Conservation (phyloP, 2,113 vertebrate genomes). For the Catagonus wagneri region DNA sequence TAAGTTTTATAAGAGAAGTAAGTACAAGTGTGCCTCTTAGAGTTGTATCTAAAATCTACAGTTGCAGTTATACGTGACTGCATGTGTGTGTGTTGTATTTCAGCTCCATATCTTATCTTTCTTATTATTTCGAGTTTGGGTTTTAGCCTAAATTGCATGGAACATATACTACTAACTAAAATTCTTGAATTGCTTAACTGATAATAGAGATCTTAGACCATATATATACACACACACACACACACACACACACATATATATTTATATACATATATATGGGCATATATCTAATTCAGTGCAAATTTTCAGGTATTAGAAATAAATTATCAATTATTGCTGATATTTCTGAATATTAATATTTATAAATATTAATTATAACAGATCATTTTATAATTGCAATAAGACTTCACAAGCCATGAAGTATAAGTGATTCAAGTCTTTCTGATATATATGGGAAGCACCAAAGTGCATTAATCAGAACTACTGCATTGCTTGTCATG, state of each 20-base stretch:
- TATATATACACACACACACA: background rate
- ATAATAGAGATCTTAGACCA: background rate
- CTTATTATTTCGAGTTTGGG: background rate
- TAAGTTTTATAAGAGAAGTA: background rate
- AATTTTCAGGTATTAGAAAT: background rate
- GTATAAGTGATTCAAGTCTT: constrained; percentile 13
- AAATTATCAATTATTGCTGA: background rate
- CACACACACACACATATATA: no score
- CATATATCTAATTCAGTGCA: background rate
- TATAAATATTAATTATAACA: constrained; percentile 34
- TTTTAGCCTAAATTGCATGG: background rate
- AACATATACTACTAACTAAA: background rate
- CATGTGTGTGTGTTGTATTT: background rate
- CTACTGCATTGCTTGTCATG: background rate
- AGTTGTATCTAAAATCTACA: background rate
- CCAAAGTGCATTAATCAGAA: constrained; percentile 36
- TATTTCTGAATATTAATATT: background rate
- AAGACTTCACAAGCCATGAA: background rate
- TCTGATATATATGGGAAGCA: background rate
- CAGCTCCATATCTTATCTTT: background rate
- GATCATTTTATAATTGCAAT: constrained; percentile 40
- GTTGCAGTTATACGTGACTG: background rate
- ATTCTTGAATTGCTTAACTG: background rate
- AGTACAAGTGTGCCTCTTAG: background rate
- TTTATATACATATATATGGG: no score